These are phyloP conservation scores for Artibeus jamaicensis DNA, from an alignment of 2,797 vertebrate species.

Conservation along the genomic window DNA sequence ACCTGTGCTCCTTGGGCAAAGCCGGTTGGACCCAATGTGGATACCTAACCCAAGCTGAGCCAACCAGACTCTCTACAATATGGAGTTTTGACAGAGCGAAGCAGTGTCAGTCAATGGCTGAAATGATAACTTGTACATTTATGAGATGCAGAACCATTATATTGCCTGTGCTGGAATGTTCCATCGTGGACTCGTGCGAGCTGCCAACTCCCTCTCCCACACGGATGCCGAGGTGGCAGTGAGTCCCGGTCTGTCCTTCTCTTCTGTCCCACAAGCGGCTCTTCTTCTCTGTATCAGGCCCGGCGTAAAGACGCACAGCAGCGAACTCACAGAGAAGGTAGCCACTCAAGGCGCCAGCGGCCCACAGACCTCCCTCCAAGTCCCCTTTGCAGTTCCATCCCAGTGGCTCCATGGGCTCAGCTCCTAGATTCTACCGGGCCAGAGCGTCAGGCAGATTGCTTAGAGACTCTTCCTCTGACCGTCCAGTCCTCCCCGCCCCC, in stretches of 20 bases:
- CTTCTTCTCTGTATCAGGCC: neutral
- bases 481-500: accelerated
- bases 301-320: neutral
- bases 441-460: neutral
- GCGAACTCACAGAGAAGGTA: neutral
- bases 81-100: neutral
- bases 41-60: neutral
- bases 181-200: neutral
- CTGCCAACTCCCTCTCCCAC: neutral
- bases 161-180: neutral
- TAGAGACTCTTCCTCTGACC: neutral
- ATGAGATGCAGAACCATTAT: neutral
- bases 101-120: neutral
- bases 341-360: neutral
- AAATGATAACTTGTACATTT: neutral
- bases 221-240: neutral
- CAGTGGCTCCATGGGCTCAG: neutral
- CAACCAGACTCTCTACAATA: neutral
- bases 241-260: neutral
- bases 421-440: neutral
- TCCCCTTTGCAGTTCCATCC: neutral
- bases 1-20: neutral
- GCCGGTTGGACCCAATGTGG: neutral
- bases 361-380: accelerated
- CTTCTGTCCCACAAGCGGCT: neutral